Conservation (phyloP, 2,888 invertebrate species). For the Trichopria drosophilae region DNA sequence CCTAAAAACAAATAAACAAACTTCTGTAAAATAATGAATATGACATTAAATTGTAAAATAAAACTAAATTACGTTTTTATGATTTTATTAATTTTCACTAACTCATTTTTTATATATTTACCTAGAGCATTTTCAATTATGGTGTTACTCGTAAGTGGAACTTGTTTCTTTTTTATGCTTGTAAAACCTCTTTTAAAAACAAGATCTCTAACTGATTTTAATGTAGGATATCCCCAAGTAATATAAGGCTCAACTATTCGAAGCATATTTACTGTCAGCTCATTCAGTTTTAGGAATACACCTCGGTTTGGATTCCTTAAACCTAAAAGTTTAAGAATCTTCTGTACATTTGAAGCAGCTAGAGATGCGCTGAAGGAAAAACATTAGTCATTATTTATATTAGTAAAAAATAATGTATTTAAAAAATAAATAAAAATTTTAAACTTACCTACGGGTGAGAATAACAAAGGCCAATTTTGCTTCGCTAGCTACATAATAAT, state of each 20-base stretch:
- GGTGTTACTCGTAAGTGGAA: not conserved
- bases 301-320: not conserved
- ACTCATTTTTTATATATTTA: not conserved
- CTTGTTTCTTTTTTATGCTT: not conserved
- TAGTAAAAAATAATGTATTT: too few relatives aligned
- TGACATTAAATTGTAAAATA: not conserved
- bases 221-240: not conserved
- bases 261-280: not conserved
- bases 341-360: not conserved
- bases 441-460: conserved; percentile 85
- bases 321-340: not conserved
- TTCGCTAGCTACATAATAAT: conserved; percentile 96
- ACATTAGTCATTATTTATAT: too few relatives aligned
- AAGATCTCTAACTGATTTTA: not conserved
- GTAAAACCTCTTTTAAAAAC: not conserved
- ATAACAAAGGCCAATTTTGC: conserved; percentile 96
- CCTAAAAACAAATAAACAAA: not conserved
- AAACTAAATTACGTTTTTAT: not conserved
- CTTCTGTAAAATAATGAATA: not conserved
- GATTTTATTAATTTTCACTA: not conserved
- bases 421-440: too few relatives aligned
- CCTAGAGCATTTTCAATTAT: not conserved
- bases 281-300: conserved; percentile 1
- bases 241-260: not conserved
- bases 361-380: too few relatives aligned